phyloP scores from a whole-genome alignment of 2,113 vertebrate genomes.

The Gyps fulvus region DNA sequence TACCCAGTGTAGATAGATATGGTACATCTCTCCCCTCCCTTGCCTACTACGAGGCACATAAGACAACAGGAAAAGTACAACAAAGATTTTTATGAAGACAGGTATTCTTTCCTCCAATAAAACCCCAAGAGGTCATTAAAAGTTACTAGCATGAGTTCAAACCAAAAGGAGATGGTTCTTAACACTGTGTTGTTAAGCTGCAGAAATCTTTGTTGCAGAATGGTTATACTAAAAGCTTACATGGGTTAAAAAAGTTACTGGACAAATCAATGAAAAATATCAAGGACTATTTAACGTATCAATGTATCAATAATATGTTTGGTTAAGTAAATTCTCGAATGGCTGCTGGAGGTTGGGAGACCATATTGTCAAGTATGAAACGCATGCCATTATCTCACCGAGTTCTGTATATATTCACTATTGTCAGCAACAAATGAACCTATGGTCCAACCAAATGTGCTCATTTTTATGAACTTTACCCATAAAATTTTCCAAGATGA shows the following conservation, averaged over 20 bases:
- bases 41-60: background rate
- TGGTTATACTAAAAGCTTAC: background rate
- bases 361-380: background rate
- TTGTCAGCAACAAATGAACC: background rate
- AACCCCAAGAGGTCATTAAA: background rate
- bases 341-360: background rate
- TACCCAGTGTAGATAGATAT: fast-evolving
- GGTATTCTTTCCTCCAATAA: background rate
- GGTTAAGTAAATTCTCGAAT: background rate
- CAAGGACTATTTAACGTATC: background rate
- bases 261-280: background rate
- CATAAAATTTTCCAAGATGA: background rate
- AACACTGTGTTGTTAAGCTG: background rate
- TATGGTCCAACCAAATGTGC: background rate
- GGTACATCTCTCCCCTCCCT: no score
- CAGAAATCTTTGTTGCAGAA: background rate
- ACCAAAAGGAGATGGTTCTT: background rate
- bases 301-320: background rate
- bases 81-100: background rate
- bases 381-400: fast-evolving
- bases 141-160: background rate
- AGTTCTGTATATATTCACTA: background rate
- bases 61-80: background rate
- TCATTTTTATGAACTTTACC: background rate
- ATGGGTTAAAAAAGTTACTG: background rate